Percentiles rank a stretch among this genome's conserved stretches.
These are phyloP conservation scores for Poecilia picta DNA, from an alignment of 2,797 vertebrate species.

Conservation along the genomic window DNA sequence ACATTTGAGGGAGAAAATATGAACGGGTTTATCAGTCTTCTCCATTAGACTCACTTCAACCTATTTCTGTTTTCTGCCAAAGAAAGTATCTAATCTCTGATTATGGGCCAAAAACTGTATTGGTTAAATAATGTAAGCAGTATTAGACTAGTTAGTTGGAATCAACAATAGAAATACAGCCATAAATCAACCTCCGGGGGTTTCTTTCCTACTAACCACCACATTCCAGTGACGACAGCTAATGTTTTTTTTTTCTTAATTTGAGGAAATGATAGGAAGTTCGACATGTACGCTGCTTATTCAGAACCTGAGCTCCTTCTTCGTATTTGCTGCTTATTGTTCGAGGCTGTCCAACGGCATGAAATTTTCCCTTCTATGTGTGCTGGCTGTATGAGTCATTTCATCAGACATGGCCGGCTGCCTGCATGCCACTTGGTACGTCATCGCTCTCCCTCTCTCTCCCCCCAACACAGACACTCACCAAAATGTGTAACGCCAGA, in stretches of 20 bases:
- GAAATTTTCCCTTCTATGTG: conserved; percentile 12
- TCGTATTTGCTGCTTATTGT: neutral
- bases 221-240: neutral
- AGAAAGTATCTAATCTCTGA: neutral
- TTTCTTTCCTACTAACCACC: neutral
- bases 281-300: neutral
- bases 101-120: neutral
- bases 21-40: neutral
- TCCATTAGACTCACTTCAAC: neutral
- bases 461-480: neutral
- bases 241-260: neutral
- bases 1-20: neutral
- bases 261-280: neutral
- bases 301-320: neutral
- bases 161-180: neutral
- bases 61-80: neutral
- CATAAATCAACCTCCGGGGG: neutral
- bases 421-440: conserved; percentile 26
- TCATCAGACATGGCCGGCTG: conserved; percentile 27
- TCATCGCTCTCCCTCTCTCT: conserved; percentile 10
- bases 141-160: neutral
- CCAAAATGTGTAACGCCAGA: conserved; percentile 5
- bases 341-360: neutral
- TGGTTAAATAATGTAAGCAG: neutral
- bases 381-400: conserved; percentile 30